Evolutionary conservation across 2,113 vertebrate species (phyloP).

Genomic region (Hydrochoerus hydrochaeris): DNA sequence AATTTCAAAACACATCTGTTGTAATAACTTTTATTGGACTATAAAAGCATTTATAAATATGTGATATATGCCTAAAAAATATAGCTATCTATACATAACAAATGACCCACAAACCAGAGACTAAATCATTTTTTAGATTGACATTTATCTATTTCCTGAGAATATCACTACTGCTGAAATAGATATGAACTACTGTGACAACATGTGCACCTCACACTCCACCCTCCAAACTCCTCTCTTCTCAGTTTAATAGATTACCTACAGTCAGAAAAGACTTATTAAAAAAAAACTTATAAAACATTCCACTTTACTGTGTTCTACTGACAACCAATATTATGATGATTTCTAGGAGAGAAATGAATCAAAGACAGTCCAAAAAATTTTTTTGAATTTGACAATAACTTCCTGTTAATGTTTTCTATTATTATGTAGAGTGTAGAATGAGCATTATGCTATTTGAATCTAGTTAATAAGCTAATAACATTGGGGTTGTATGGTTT

Average conservation of each 20-base stretch:
- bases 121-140: neutral
- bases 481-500: neutral
- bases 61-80: neutral
- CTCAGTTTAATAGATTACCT: neutral
- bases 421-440: neutral
- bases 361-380: slow-evolving; percentile 31
- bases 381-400: slow-evolving; percentile 16
- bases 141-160: neutral
- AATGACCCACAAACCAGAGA: slow-evolving; percentile 11
- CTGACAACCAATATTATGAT: neutral
- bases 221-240: slow-evolving; percentile 1
- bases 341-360: slow-evolving; percentile 50
- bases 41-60: slow-evolving; percentile 13
- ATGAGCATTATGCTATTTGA: slow-evolving; percentile 7
- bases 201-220: neutral
- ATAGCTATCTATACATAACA: neutral
- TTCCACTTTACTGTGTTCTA: neutral
- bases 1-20: neutral
- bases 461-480: neutral
- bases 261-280: slow-evolving; percentile 7
- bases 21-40: neutral
- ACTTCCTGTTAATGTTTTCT: neutral
- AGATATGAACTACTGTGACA: neutral
- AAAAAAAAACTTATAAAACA: slow-evolving; percentile 20
- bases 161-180: neutral